Conservation (phyloP, 1,140 invertebrate species). For the Brachystomella parvula region DNA sequence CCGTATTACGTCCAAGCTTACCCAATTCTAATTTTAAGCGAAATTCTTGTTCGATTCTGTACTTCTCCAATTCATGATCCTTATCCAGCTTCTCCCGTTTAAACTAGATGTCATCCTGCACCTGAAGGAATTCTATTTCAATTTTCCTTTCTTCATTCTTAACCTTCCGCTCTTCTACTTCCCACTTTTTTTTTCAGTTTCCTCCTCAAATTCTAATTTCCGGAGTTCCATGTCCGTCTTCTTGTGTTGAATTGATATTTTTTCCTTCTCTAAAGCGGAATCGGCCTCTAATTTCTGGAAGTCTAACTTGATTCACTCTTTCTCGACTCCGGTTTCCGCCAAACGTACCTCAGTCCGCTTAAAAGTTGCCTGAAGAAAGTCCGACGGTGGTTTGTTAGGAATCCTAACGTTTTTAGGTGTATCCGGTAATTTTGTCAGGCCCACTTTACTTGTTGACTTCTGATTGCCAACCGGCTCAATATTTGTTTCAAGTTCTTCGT, state of each 20-base stretch:
- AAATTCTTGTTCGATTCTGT: slow-evolving; percentile 3
- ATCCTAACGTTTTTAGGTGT: too few relatives aligned
- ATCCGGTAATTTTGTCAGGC: too few relatives aligned
- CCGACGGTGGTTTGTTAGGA: too few relatives aligned
- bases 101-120: neutral
- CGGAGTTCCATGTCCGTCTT: neutral
- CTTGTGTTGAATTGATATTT: neutral
- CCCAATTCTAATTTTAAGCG: neutral
- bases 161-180: neutral
- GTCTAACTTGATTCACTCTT: neutral
- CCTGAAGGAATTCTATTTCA: neutral
- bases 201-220: neutral
- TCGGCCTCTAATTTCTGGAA: neutral
- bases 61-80: neutral
- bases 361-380: neutral
- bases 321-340: neutral
- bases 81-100: slow-evolving; percentile 4
- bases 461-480: neutral
- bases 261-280: neutral
- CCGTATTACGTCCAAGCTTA: neutral
- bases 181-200: neutral
- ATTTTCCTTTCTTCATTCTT: too few relatives aligned
- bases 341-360: neutral
- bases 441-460: neutral
- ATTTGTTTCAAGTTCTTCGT: neutral